Percentiles rank a stretch among this genome's conserved stretches.
Evolutionary conservation across 2,888 invertebrate genomes (phyloP).

Genomic region (Neoascia interrupta): DNA sequence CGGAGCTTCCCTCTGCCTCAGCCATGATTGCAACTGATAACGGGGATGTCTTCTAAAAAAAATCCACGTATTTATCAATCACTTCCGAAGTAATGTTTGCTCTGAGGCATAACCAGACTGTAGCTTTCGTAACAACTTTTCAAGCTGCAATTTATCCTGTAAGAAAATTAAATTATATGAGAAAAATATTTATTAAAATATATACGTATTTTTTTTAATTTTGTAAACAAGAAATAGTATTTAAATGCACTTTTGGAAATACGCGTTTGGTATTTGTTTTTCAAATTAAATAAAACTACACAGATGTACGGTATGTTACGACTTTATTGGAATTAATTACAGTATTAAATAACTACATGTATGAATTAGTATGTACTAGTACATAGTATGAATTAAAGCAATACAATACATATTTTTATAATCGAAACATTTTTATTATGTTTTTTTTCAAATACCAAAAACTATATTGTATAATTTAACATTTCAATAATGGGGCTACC

Average conservation of each 20-base stretch:
- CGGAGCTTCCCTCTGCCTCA: slow-evolving; percentile 96
- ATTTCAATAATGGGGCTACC: no score
- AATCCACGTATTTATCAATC: slow-evolving; percentile 26
- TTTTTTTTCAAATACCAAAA: no score
- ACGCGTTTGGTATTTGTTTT: background rate
- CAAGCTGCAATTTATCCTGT: slow-evolving; percentile 18
- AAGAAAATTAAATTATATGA: background rate
- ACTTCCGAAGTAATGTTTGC: slow-evolving; percentile 22
- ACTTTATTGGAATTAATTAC: no score
- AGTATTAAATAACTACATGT: no score
- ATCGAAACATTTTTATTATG: no score
- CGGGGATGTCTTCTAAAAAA: slow-evolving; percentile 22
- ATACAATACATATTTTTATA: no score
- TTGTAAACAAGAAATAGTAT: background rate
- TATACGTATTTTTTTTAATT: background rate
- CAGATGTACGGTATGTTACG: no score
- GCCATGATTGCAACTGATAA: slow-evolving; percentile 83
- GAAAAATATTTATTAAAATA: background rate
- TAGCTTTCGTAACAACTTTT: slow-evolving; percentile 27
- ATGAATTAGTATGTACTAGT: no score
- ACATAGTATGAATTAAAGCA: no score
- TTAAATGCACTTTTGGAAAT: background rate
- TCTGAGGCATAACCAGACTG: slow-evolving; percentile 47
- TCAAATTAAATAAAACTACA: no score
- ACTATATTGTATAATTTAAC: no score